These are phyloP conservation scores for Aleadryas rufinucha DNA, from an alignment of 2,113 vertebrate species.

Conservation along the genomic window DNA sequence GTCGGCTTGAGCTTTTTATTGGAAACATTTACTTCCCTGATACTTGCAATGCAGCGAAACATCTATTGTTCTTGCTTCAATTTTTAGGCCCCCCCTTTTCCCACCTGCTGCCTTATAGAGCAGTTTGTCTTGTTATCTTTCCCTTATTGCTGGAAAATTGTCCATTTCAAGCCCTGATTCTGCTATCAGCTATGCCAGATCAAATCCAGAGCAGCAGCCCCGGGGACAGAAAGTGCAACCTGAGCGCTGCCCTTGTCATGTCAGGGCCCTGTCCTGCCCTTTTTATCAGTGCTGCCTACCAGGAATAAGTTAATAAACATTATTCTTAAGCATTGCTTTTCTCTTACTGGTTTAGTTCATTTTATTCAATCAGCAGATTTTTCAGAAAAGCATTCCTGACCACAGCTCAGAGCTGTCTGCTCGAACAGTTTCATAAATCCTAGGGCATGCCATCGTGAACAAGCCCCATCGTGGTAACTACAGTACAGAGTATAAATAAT, in stretches of 20 bases:
- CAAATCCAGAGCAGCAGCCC: not conserved
- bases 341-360: not conserved
- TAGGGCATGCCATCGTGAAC: not conserved
- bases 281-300: not conserved
- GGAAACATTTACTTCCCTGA: not conserved
- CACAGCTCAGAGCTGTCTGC: not conserved
- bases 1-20: not conserved
- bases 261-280: not conserved
- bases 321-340: not conserved
- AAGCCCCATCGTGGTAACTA: not conserved
- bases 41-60: not conserved
- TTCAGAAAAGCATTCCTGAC: not conserved
- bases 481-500: not conserved
- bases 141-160: conserved; percentile 20
- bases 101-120: not conserved
- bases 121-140: not conserved
- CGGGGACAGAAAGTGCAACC: not conserved
- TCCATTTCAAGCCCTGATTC: not conserved
- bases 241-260: not conserved
- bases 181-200: not conserved
- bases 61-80: not conserved
- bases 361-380: not conserved
- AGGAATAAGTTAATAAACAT: not conserved
- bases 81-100: not conserved
- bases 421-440: not conserved